Base-by-base conservation (phyloP, 2,797 vertebrate genomes). In the Peromyscus nudipes region DNA sequence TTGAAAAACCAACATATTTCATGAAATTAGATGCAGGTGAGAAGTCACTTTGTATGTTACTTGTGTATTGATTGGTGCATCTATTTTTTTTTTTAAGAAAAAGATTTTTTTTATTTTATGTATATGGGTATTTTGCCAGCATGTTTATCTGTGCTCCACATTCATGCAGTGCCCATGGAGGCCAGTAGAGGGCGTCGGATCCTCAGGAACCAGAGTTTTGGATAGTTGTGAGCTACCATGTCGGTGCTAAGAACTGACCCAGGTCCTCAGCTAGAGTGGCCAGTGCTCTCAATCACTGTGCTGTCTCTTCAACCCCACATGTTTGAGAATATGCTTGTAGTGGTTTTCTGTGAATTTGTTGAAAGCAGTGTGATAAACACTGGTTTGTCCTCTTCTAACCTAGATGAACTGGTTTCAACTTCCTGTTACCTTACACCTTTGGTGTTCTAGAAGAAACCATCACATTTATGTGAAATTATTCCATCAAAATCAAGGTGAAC, bases 11-110 rank as follows among this genome's bases (percentile, higher is more conserved):
- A 60, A 99, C 99, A 0, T 99, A 99, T 95, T 99, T 99, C 98
- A 99, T 99, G 99, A 99, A 99, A 97, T 98, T 99, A 89, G 99
- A 99, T 98, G 99, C 99, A 98, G 99, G 99, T 99, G 98, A 98
- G 96, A 95, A 31, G 0, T 96, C 76, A 31, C 14, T 92, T 29
- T 94, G 43, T 90, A 89, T 96, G 4, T 87, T 90, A 55, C 57
- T 67, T 95, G 37, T 83, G 88, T 84, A 17, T 69, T 77, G 73
- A 46, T 85, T 86, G 64, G n/a, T 46, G 14, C 79, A 34, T 10
- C 8, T 67, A 76, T 79, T 8, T 55, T 85, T 92, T 86, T 85
- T 92, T 86, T 65, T 71, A 71, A 71, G 69, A 71, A 52, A 25
- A 67, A 52, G 31, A 16, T 65, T 43, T 43, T 60, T 49, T 43